phyloP scores from a whole-genome alignment of 2,797 vertebrate genomes.

The Intellagama lesueurii region DNA sequence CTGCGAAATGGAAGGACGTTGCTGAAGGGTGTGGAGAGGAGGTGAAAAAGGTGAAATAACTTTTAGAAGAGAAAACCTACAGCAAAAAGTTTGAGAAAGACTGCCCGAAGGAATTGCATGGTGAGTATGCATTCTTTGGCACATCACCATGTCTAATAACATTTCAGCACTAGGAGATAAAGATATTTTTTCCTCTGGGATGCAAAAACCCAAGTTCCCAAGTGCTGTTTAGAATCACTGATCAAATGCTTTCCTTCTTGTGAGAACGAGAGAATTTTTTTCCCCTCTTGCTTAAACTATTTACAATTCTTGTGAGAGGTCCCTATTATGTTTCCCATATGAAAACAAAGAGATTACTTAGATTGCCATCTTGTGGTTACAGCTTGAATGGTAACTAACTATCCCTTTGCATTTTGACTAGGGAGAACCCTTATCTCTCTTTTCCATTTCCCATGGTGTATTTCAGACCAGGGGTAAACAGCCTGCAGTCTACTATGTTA shows the following conservation, averaged over 20 bases:
- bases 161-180: not conserved
- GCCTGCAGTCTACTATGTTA: not conserved
- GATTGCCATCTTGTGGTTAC: constrained; percentile 71
- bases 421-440: too few relatives aligned
- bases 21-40: not conserved
- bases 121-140: not conserved
- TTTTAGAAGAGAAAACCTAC: not conserved
- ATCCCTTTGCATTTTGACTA: not conserved
- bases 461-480: not conserved
- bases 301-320: not conserved
- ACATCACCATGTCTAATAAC: not conserved
- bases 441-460: not conserved
- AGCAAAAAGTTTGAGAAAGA: not conserved
- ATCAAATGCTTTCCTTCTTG: not conserved
- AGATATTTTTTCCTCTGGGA: not conserved
- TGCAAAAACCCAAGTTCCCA: not conserved
- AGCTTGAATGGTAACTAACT: constrained; percentile 20
- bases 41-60: not conserved
- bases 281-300: not conserved
- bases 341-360: constrained; percentile 33
- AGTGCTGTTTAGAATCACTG: not conserved
- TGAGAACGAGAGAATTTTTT: not conserved
- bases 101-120: not conserved
- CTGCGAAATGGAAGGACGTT: not conserved
- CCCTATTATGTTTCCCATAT: not conserved